These are phyloP conservation scores for Oryzias melastigma DNA, from an alignment of 2,113 vertebrate genomes.

Conservation along the genomic window DNA sequence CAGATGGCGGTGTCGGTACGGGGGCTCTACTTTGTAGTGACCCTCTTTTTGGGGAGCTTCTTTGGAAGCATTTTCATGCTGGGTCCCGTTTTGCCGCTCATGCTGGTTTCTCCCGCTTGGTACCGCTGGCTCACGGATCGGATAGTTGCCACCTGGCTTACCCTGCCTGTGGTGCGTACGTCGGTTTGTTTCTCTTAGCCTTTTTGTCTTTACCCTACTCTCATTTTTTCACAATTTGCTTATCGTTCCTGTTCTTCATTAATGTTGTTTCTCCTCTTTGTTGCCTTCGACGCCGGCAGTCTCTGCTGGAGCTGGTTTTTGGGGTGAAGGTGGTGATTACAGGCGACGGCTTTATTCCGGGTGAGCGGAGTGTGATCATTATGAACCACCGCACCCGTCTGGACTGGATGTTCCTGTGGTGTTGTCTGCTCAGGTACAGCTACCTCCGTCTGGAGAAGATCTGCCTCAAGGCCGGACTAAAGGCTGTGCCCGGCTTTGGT, in stretches of 20 bases:
- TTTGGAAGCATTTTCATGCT: conserved; percentile 96
- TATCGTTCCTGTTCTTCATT: background rate
- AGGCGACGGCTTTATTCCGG: conserved; percentile 94
- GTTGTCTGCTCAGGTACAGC: conserved; percentile 94
- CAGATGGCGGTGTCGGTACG: conserved; percentile 91
- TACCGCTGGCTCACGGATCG: conserved; percentile 95
- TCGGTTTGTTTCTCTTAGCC: conserved; percentile 9
- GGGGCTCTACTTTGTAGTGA: conserved; percentile 88
- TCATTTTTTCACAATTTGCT: conserved; percentile 24
- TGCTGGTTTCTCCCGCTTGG: conserved; percentile 89
- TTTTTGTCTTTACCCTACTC: conserved; percentile 9
- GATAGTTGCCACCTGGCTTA: conserved; percentile 94
- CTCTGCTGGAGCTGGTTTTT: conserved; percentile 92
- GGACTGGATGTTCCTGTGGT: conserved; percentile 99
- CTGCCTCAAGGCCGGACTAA: conserved; percentile 94
- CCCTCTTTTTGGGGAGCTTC: conserved; percentile 91
- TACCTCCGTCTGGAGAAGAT: conserved; percentile 97
- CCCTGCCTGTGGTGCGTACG: conserved; percentile 90
- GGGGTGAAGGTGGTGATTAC: conserved; percentile 95
- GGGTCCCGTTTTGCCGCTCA: conserved; percentile 88
- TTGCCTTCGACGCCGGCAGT: conserved; percentile 60
- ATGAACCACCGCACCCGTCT: conserved; percentile 98
- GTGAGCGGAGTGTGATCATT: conserved; percentile 95
- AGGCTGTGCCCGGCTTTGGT: conserved; percentile 96
- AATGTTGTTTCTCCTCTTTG: background rate